These are phyloP conservation scores for Pygoscelis adeliae DNA, from an alignment of 2,113 vertebrate genomes.

Conservation along the genomic window DNA sequence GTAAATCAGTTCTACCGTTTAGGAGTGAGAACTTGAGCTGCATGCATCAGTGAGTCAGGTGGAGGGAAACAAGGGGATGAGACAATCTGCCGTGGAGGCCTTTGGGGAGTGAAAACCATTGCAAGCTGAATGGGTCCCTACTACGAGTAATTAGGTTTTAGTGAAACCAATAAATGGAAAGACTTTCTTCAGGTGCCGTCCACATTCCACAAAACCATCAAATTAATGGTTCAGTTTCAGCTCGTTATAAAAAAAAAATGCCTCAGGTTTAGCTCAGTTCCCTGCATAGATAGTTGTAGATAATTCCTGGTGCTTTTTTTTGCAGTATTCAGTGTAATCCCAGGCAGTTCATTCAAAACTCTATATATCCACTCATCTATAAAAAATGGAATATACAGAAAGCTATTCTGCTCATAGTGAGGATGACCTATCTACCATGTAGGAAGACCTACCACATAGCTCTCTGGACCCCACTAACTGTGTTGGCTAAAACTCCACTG, in stretches of 20 bases:
- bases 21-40: neutral
- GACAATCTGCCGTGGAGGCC: neutral
- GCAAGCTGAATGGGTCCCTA: neutral
- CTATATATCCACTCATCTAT: neutral
- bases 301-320: neutral
- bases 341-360: neutral
- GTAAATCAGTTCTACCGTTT: neutral
- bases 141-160: neutral
- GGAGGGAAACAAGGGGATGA: neutral
- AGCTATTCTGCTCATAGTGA: neutral
- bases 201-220: neutral
- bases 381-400: neutral
- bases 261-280: neutral
- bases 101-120: neutral
- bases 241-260: neutral
- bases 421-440: accelerated
- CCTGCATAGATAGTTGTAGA: neutral
- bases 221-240: neutral
- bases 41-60: accelerated
- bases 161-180: neutral
- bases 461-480: neutral
- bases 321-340: neutral
- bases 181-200: neutral
- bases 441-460: neutral
- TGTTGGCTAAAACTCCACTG: neutral